These are phyloP conservation scores for Cactoblastis cactorum DNA, from an alignment of 2,888 invertebrate genomes.

Conservation along the genomic window DNA sequence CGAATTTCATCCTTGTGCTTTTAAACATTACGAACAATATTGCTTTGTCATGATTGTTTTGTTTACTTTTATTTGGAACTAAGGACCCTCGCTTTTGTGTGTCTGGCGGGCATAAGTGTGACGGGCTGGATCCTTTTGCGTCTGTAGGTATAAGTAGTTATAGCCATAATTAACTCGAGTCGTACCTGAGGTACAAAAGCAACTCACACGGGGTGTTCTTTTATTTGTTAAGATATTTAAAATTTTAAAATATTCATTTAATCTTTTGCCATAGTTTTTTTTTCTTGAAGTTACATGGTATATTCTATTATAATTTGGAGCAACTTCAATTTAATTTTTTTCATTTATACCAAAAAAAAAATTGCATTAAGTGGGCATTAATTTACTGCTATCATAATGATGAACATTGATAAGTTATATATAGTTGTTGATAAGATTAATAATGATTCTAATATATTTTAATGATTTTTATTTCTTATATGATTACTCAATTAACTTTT, in stretches of 20 bases:
- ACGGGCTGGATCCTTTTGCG: slow-evolving; percentile 71
- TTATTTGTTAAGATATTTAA: not conserved
- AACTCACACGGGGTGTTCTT: slow-evolving; percentile 45
- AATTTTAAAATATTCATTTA: not conserved
- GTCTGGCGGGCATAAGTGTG: slow-evolving; percentile 72
- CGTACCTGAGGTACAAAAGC: slow-evolving; percentile 64
- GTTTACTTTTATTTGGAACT: slow-evolving; percentile 48
- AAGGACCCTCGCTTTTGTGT: slow-evolving; percentile 65
- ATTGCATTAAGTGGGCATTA: too few relatives aligned
- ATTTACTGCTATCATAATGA: too few relatives aligned
- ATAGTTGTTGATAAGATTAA: too few relatives aligned
- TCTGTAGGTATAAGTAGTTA: slow-evolving; percentile 44
- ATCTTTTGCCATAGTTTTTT: too few relatives aligned
- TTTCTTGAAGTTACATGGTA: too few relatives aligned
- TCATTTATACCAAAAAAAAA: too few relatives aligned
- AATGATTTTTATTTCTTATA: too few relatives aligned
- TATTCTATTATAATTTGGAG: too few relatives aligned
- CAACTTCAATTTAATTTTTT: too few relatives aligned
- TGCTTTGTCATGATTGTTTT: slow-evolving; percentile 34
- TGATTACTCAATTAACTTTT: too few relatives aligned
- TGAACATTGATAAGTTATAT: too few relatives aligned
- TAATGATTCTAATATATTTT: too few relatives aligned
- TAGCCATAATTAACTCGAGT: slow-evolving; percentile 67
- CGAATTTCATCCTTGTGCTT: slow-evolving; percentile 47
- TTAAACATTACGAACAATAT: slow-evolving; percentile 50